These are phyloP conservation scores for Zaprionus taronus DNA, from an alignment of 1,140 invertebrate genomes.

Conservation along the genomic window DNA sequence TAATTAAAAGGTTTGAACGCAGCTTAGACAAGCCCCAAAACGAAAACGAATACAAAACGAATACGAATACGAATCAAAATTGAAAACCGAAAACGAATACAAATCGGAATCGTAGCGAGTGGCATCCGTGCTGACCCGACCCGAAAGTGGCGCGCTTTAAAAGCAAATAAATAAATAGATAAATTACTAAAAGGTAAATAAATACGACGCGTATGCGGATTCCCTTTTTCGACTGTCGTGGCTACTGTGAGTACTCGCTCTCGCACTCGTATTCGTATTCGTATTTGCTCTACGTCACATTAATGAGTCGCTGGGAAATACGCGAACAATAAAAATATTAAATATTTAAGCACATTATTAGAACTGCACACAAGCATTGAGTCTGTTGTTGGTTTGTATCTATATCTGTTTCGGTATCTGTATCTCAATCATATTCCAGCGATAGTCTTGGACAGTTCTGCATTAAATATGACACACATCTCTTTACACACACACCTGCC, in stretches of 20 bases:
- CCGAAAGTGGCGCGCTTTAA: slow-evolving; percentile 75
- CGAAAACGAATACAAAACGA: slow-evolving; percentile 30
- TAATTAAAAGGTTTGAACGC: slow-evolving; percentile 73
- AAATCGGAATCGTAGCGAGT: slow-evolving; percentile 22
- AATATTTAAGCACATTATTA: slow-evolving; percentile 81
- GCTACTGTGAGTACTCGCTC: slow-evolving; percentile 51
- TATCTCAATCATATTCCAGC: background rate
- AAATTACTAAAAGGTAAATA: slow-evolving; percentile 82
- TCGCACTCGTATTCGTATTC: slow-evolving; percentile 41
- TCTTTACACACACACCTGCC: slow-evolving; percentile 9
- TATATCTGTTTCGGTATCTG: slow-evolving; percentile 1
- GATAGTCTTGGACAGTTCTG: background rate
- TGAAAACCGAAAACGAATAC: slow-evolving; percentile 30
- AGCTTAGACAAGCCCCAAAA: slow-evolving; percentile 54
- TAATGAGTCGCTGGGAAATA: slow-evolving; percentile 70
- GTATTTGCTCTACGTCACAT: slow-evolving; percentile 60
- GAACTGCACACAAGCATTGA: slow-evolving; percentile 64
- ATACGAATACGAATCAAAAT: slow-evolving; percentile 12
- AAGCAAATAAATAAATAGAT: slow-evolving; percentile 82
- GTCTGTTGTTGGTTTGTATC: slow-evolving; percentile 24
- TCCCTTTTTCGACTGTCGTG: slow-evolving; percentile 67
- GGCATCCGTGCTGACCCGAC: slow-evolving; percentile 34
- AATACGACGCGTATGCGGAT: slow-evolving; percentile 55
- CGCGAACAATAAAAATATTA: slow-evolving; percentile 70
- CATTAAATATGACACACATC: slow-evolving; percentile 12